Evolutionary conservation across 2,888 invertebrate species (phyloP).

Genomic region (Xestoiulus laeticollis): DNA sequence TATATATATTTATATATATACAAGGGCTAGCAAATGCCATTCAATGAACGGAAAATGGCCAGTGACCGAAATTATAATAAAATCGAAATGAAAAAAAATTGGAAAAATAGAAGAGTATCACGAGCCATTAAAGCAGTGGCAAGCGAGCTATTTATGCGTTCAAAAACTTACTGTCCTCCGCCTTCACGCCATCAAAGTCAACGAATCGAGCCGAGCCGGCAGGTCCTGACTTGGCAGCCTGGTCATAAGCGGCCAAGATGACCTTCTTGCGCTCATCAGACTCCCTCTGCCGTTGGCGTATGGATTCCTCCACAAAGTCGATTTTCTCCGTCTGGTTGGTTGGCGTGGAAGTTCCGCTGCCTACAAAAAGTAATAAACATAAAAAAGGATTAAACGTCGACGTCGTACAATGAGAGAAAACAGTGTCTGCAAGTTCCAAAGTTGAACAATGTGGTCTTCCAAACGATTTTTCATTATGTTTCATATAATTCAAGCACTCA

Average conservation of each 20-base stretch:
- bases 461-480: too few relatives aligned
- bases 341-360: slow-evolving; percentile 50
- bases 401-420: too few relatives aligned
- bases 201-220: slow-evolving; percentile 58
- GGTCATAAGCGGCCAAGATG: slow-evolving; percentile 59
- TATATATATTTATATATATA: neutral
- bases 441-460: too few relatives aligned
- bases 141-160: neutral
- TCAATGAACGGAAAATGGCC: neutral
- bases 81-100: neutral
- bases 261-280: slow-evolving; percentile 59
- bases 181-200: slow-evolving; percentile 59
- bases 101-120: neutral
- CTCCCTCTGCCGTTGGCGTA: slow-evolving; percentile 56
- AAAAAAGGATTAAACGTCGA: too few relatives aligned
- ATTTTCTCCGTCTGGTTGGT: slow-evolving; percentile 52
- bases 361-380: neutral
- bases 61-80: neutral
- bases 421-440: too few relatives aligned
- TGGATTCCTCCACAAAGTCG: slow-evolving; percentile 59
- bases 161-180: slow-evolving; percentile 58
- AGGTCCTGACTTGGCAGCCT: slow-evolving; percentile 59
- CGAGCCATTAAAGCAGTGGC: neutral
- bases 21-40: neutral
- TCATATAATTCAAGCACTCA: too few relatives aligned